Conservation (phyloP, 2,797 vertebrate species). For the Monodelphis domestica region DNA sequence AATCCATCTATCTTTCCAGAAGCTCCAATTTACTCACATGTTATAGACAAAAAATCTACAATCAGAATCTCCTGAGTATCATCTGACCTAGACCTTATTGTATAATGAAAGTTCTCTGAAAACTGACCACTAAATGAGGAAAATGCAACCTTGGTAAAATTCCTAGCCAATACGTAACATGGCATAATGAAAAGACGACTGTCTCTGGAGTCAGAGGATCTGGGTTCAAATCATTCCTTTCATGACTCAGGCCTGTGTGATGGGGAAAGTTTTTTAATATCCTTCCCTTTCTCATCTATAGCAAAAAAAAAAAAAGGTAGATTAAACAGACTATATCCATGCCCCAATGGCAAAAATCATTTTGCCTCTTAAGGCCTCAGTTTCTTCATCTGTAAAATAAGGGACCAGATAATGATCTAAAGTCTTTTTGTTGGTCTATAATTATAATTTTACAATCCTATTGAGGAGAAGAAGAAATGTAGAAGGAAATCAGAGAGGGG, state of each 20-base stretch:
- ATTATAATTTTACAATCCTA: neutral
- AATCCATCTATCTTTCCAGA: conserved; percentile 3
- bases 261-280: neutral
- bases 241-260: neutral
- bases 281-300: neutral
- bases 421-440: neutral
- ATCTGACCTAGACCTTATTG: neutral
- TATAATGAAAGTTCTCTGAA: neutral
- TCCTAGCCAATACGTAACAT: neutral
- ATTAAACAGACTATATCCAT: neutral
- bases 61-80: neutral
- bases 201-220: neutral
- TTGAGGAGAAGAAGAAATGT: neutral
- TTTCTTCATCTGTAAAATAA: neutral
- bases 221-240: neutral
- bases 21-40: conserved; percentile 17
- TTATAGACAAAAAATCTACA: conserved; percentile 3
- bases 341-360: neutral
- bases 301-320: neutral
- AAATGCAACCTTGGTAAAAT: neutral
- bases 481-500: neutral
- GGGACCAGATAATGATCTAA: neutral
- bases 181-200: neutral
- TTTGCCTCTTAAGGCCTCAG: neutral
- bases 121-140: neutral